phyloP scores from a whole-genome alignment of 1,140 invertebrate species.

The Halyomorpha halys region DNA sequence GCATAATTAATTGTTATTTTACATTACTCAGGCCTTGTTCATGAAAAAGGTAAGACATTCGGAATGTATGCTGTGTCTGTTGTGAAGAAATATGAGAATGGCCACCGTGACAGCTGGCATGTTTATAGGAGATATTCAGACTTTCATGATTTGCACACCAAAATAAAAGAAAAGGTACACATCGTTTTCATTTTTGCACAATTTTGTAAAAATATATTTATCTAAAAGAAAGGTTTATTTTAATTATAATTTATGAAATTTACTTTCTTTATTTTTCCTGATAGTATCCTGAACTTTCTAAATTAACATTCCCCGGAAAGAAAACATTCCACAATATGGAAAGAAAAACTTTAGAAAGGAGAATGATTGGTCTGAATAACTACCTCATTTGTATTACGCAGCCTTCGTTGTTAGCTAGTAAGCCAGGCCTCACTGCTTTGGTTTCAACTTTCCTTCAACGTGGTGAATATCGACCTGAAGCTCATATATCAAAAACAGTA shows the following conservation, averaged over 20 bases:
- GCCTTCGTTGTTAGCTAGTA: constrained; percentile 47
- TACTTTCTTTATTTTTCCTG: constrained; percentile 31
- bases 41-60: constrained; percentile 69
- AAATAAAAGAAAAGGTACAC: constrained; percentile 58
- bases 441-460: constrained; percentile 67
- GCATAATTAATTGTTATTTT: constrained; percentile 5
- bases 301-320: constrained; percentile 79
- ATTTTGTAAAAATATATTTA: too few relatives aligned
- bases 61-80: constrained; percentile 85
- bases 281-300: constrained; percentile 67
- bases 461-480: constrained; percentile 22
- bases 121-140: constrained; percentile 79
- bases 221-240: too few relatives aligned
- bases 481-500: constrained; percentile 47
- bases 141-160: constrained; percentile 75
- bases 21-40: constrained; percentile 48
- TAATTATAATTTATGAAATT: not conserved
- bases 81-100: constrained; percentile 49
- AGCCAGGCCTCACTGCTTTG: constrained; percentile 55
- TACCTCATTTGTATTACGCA: constrained; percentile 66
- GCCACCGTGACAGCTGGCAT: constrained; percentile 63
- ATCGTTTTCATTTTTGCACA: too few relatives aligned
- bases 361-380: constrained; percentile 72
- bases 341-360: constrained; percentile 69
- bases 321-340: constrained; percentile 91